Base-by-base conservation (phyloP, 1,140 invertebrate species). In the Drosophila orena region DNA sequence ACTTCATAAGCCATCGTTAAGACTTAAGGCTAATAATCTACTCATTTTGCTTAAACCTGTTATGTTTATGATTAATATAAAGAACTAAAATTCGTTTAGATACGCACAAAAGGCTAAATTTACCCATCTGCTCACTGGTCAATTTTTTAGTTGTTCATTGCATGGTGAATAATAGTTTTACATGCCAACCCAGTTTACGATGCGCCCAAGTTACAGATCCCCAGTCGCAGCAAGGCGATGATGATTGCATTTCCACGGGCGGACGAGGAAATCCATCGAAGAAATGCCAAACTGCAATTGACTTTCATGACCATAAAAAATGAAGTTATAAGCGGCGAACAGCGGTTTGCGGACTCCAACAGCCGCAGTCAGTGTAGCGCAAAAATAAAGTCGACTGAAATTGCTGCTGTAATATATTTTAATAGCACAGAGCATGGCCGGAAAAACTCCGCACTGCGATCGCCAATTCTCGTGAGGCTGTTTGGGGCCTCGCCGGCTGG, bases 251-350 rank as follows among this genome's bases (percentile, higher is more conserved):
- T 49, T 70, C 56, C 55, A 42, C 64, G 56, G 54, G 56, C 37
- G 42, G 44, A 22, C 15, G 22, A 24, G 64, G 57, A 74, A 79
- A 73, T 77, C 70, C 83, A 85, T 70, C 69, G 78, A 81, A 86
- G 83, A 86, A 86, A 88, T 86, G 79, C 83, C 83, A 86, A 86
- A 86, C 83, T 86, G 83, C 83, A 86, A 86, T 86, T 86, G 83
- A 86, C 83, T 86, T 86, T 83, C 83, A 86, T 86, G 83, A 86
- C 83, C 83, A 86, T 86, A 86, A 86, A 52, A 86, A 86, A 86
- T 86, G 88, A 86, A 86, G 83, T 88, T 86, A 86, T 86, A 88
- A 88, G 78, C 83, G 81, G 74, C 79, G 66, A 78, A 54, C 53
- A 44, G 52, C 37, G 65, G 52, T 40, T 27, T 15, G 17, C 42